phyloP scores from a whole-genome alignment of 2,888 invertebrate genomes.

The Vannuccia rotundouncinata region DNA sequence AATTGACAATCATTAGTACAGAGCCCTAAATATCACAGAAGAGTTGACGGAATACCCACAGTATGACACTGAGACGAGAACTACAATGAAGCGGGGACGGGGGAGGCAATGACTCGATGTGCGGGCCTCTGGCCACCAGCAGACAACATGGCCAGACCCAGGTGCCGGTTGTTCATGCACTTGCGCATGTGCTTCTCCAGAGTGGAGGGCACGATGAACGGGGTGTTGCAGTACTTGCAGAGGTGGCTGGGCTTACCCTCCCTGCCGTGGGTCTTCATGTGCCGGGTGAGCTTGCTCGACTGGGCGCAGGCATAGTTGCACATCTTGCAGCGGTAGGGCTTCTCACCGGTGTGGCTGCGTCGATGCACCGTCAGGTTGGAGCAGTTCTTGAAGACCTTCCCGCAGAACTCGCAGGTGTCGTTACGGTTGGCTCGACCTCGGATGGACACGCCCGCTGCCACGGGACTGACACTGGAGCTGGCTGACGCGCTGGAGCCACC shows the following conservation, averaged over 20 bases:
- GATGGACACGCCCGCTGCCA: not conserved
- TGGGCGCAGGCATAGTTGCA: conserved; percentile 99
- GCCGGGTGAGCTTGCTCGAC: conserved; percentile 93
- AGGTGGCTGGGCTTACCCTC: conserved; percentile 95
- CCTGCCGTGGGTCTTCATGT: conserved; percentile 99
- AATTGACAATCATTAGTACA: too few species aligned
- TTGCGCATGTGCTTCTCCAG: conserved; percentile 99
- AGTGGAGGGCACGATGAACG: conserved; percentile 97
- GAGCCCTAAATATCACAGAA: not conserved
- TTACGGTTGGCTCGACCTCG: conserved; percentile 16
- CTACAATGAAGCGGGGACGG: not conserved
- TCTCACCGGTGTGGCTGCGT: conserved; percentile 68
- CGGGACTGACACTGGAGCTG: not conserved
- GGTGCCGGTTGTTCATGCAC: conserved; percentile 69
- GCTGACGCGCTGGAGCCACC: conserved; percentile 29
- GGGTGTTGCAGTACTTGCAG: conserved; percentile 98
- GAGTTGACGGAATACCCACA: not conserved
- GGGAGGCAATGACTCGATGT: not conserved
- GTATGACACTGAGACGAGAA: not conserved
- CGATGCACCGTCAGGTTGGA: conserved; percentile 57
- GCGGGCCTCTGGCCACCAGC: not conserved
- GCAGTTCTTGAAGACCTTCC: conserved; percentile 85
- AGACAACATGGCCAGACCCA: conserved; percentile 5
- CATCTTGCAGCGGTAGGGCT: conserved; percentile 95
- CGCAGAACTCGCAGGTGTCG: conserved; percentile 60